Base-by-base conservation (phyloP, 2,888 invertebrate genomes). In the Phaedon cochleariae region DNA sequence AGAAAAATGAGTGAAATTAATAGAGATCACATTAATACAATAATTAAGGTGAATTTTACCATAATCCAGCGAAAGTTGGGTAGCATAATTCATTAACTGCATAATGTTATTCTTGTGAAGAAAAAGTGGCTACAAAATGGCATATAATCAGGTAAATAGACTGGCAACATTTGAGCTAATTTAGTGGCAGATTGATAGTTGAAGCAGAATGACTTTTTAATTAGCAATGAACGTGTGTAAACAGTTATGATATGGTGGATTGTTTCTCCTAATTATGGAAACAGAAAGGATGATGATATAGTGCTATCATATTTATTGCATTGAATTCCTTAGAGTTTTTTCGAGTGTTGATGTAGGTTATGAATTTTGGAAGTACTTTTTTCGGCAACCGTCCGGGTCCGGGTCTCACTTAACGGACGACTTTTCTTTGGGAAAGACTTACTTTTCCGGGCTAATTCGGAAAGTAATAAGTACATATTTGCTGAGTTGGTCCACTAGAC, bases 101-200 rank as follows among this genome's bases (percentile, higher is more conserved):
- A 53, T 63, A 67, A 59, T 65, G 62, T 59, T 62, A 62, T 61
- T 60, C 64, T 53, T 10, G 53, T 41, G 9, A 15, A 46, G 63
- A 65, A 66, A 70, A 62, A 62, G 64, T 59, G 59, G 48, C 46
- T 53, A 31, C 60, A 60, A 68, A 70, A 70, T 68, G 57, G 64
- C 66, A 68, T 62, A 59, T 62, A 55, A 64, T 63, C 57, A 60
- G 66, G 49, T 70, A 70, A 70, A 70, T 68, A 68, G 68, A 63
- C 63, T 68, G 63, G 57, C 63, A 68, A 65, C 65, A 64, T 67
- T 45, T 67, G 51, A 51, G 55, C 62, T 52, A 67, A 57, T 55
- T 60, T 60, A 34, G 53, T 60, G 59, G 51, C 37, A 34, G 48
- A 57, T 60, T 67, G 41, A 41, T 41, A 46, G 49, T 54, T 49